Evolutionary conservation across 2,888 invertebrate species (phyloP).

Genomic region (Hyles lineata): DNA sequence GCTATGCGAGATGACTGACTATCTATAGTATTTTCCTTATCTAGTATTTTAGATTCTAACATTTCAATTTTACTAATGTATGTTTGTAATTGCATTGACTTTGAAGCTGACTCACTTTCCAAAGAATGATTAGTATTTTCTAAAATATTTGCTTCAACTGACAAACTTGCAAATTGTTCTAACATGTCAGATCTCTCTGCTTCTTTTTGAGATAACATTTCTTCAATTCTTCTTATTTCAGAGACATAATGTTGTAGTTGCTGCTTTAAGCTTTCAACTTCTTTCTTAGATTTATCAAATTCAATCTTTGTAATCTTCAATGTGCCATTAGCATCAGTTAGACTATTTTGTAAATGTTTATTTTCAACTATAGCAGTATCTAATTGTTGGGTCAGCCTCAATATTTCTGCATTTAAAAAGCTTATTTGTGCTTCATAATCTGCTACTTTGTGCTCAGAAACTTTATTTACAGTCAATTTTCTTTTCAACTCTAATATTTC

Average conservation of each 20-base stretch:
- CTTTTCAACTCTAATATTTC: slow-evolving; percentile 84
- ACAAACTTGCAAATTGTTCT: slow-evolving; percentile 91
- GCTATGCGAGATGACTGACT: slow-evolving; percentile 68
- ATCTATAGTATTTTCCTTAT: slow-evolving; percentile 76
- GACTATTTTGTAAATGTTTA: slow-evolving; percentile 89
- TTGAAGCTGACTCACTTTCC: slow-evolving; percentile 90
- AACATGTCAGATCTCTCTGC: slow-evolving; percentile 91
- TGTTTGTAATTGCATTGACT: slow-evolving; percentile 84
- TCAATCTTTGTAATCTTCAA: slow-evolving; percentile 87
- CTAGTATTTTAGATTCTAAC: slow-evolving; percentile 86
- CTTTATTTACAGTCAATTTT: slow-evolving; percentile 74
- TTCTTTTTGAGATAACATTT: slow-evolving; percentile 90
- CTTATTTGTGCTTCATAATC: slow-evolving; percentile 83
- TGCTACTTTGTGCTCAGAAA: slow-evolving; percentile 78
- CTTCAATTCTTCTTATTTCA: slow-evolving; percentile 92
- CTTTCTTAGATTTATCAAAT: slow-evolving; percentile 87
- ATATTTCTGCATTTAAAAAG: slow-evolving; percentile 85
- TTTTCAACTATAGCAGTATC: slow-evolving; percentile 87
- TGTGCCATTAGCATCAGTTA: slow-evolving; percentile 87
- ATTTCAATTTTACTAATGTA: slow-evolving; percentile 80
- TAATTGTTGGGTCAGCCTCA: slow-evolving; percentile 81
- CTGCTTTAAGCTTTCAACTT: slow-evolving; percentile 89
- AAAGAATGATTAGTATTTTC: slow-evolving; percentile 92
- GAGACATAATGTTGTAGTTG: slow-evolving; percentile 93
- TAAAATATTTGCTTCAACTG: slow-evolving; percentile 90